Conservation (phyloP, 2,888 invertebrate genomes). For the Holacanthella duospinosa region DNA sequence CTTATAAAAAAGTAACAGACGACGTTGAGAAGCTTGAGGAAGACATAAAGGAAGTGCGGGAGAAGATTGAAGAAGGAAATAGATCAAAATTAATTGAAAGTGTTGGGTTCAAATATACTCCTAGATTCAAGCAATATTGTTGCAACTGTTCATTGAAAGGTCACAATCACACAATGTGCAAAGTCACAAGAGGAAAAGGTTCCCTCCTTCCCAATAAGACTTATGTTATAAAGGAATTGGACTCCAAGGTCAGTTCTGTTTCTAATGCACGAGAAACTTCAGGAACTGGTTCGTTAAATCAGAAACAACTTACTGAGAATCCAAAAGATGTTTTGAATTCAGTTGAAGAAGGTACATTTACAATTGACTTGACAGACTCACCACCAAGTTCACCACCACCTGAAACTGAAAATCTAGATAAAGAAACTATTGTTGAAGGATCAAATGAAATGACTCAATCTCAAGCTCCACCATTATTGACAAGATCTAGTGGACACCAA, state of each 20-base stretch:
- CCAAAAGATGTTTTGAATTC: neutral
- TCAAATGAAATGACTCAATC: neutral
- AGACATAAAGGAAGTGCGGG: neutral
- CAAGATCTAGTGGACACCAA: no score
- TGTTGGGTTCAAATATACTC: neutral
- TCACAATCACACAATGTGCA: neutral
- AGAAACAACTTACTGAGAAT: neutral
- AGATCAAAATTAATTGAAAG: neutral
- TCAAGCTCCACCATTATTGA: neutral
- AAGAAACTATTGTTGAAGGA: neutral
- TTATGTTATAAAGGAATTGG: conserved; percentile 3
- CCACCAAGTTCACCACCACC: no score
- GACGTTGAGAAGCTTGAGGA: neutral
- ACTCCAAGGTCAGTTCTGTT: neutral
- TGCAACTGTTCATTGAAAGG: neutral
- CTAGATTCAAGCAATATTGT: neutral
- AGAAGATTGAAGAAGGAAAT: neutral
- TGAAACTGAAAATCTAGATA: neutral
- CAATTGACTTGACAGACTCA: neutral
- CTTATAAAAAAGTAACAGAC: neutral
- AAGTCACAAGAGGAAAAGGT: neutral
- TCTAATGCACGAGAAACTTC: neutral
- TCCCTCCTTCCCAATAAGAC: neutral
- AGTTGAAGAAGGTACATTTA: neutral
- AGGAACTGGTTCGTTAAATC: neutral